Evolutionary conservation across 2,888 invertebrate genomes (phyloP).

Genomic region (Drosophila ezoana): DNA sequence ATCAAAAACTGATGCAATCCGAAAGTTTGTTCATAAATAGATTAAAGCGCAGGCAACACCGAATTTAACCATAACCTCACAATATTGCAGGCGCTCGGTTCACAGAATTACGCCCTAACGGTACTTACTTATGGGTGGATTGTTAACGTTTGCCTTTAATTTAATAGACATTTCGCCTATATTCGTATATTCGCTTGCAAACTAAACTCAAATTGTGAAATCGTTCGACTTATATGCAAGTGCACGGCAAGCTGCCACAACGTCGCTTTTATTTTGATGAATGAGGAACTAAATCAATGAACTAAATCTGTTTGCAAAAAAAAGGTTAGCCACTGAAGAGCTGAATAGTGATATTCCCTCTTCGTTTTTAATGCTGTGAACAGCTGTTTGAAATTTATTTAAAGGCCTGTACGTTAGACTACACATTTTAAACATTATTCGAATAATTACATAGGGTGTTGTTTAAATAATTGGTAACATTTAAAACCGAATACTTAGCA

Average conservation of each 20-base stretch:
- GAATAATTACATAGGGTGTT: no score
- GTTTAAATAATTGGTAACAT: no score
- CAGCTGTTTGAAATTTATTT: background rate
- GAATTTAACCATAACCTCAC: slow-evolving; percentile 78
- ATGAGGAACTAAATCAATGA: slow-evolving; percentile 9
- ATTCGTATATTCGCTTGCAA: slow-evolving; percentile 33
- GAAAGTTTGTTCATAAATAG: slow-evolving; percentile 52
- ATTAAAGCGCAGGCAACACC: slow-evolving; percentile 35
- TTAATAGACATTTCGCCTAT: slow-evolving; percentile 79
- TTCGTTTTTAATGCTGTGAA: background rate
- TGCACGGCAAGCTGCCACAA: slow-evolving; percentile 46
- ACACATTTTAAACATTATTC: background rate
- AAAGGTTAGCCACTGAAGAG: slow-evolving; percentile 11
- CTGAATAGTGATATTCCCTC: slow-evolving; percentile 1
- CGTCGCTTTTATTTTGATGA: slow-evolving; percentile 49
- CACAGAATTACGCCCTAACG: no score
- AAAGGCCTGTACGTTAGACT: no score
- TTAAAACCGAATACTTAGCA: background rate
- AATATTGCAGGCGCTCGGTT: slow-evolving; percentile 33
- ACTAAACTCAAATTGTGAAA: slow-evolving; percentile 59
- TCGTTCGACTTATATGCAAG: slow-evolving; percentile 45
- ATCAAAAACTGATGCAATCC: slow-evolving; percentile 70
- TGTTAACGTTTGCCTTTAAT: slow-evolving; percentile 83
- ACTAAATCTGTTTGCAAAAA: background rate
- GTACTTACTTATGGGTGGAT: slow-evolving; percentile 84